phyloP scores from a whole-genome alignment of 37 sponge, comb jelly and placozoan genomes.

The Geodia barretti region DNA sequence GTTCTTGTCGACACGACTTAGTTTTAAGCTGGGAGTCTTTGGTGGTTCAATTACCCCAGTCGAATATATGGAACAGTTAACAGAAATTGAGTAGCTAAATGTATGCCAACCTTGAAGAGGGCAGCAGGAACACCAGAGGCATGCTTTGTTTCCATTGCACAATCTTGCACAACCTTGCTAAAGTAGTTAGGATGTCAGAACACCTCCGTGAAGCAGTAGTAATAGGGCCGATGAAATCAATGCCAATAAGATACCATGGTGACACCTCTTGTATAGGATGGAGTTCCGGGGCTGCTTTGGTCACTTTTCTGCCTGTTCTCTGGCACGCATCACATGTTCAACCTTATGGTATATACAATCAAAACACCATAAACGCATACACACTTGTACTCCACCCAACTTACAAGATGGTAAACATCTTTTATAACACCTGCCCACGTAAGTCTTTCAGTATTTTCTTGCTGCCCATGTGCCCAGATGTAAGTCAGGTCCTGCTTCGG shows the following conservation, averaged over 20 bases:
- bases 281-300: slow-evolving; percentile 54
- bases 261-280: slow-evolving; percentile 71
- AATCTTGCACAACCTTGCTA: slow-evolving; percentile 63
- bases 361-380: neutral
- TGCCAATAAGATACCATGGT: slow-evolving; percentile 77
- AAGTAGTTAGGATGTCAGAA: slow-evolving; percentile 62
- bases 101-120: slow-evolving; percentile 63
- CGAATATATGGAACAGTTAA: too few relatives aligned
- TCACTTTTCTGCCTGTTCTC: slow-evolving; percentile 39
- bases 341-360: neutral
- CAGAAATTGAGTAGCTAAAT: neutral
- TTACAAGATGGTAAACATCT: slow-evolving; percentile 14
- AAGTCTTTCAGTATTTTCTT: slow-evolving; percentile 33
- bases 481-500: too few relatives aligned
- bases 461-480: slow-evolving; percentile 19
- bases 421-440: slow-evolving; percentile 29
- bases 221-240: slow-evolving; percentile 77
- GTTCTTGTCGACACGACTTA: too few relatives aligned
- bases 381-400: neutral
- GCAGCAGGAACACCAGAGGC: slow-evolving; percentile 44
- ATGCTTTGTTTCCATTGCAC: slow-evolving; percentile 44
- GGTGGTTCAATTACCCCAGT: too few relatives aligned
- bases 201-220: slow-evolving; percentile 17
- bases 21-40: too few relatives aligned
- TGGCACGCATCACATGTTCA: slow-evolving; percentile 72